These are phyloP conservation scores for Trematocara marginatum DNA, from an alignment of 2,113 vertebrate species.

Conservation along the genomic window DNA sequence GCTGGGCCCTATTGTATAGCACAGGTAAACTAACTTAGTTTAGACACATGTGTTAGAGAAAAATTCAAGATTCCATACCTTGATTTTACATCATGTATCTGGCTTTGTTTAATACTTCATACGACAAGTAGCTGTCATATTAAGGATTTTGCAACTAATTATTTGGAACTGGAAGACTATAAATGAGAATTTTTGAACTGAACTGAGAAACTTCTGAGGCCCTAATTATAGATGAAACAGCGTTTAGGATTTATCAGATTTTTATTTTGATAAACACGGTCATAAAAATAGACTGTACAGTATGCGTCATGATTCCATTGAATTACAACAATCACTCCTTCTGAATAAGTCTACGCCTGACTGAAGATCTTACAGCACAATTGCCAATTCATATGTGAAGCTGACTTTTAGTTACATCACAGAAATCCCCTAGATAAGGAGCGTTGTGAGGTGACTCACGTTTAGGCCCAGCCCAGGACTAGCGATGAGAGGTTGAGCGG, in stretches of 20 bases:
- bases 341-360: background rate
- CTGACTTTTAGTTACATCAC: too few species aligned
- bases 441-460: conserved; percentile 37
- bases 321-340: background rate
- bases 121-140: background rate
- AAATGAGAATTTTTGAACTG: background rate
- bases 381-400: background rate
- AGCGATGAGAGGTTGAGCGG: conserved; percentile 40
- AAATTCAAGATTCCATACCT: background rate
- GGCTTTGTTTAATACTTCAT: background rate
- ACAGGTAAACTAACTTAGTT: background rate
- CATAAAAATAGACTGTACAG: background rate
- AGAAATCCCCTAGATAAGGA: background rate
- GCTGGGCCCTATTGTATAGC: background rate
- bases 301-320: fast-evolving
- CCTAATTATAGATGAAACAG: background rate
- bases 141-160: background rate
- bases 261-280: background rate
- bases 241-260: fast-evolving
- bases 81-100: background rate
- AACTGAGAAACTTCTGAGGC: background rate
- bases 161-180: background rate
- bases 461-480: conserved; percentile 50
- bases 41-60: background rate
- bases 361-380: background rate